Evolutionary conservation across 1,140 invertebrate genomes (phyloP).

Genomic region (Cataglyphis hispanica): DNA sequence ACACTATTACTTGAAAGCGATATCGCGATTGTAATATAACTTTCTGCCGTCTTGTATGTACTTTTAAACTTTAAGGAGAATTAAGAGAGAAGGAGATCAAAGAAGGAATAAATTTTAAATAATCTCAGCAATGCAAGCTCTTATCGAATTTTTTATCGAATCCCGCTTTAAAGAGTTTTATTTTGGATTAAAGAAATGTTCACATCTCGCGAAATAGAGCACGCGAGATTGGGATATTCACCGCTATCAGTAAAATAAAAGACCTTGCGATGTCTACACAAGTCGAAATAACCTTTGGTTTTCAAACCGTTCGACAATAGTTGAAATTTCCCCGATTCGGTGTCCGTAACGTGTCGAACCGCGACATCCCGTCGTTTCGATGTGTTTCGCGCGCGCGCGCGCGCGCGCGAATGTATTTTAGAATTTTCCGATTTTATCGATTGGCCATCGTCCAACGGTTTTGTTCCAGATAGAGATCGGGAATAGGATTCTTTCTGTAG

Average conservation of each 20-base stretch:
- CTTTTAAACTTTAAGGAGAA: background rate
- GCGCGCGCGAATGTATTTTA: background rate
- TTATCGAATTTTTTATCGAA: too few species aligned
- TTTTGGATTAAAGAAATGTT: background rate
- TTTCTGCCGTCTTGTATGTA: background rate
- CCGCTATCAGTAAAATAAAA: background rate
- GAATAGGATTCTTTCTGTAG: background rate
- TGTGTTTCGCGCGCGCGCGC: background rate
- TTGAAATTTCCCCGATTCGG: background rate
- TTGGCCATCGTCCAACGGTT: background rate
- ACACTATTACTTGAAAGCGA: background rate
- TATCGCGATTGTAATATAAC: background rate
- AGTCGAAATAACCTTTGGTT: conserved; percentile 3
- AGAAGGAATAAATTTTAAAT: background rate
- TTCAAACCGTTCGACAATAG: background rate
- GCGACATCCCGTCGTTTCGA: background rate
- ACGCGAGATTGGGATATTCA: background rate
- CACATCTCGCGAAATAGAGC: background rate
- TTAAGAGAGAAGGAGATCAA: background rate
- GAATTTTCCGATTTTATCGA: conserved; percentile 9
- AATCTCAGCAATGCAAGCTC: too few species aligned
- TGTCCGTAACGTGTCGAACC: conserved; percentile 2
- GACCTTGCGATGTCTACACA: background rate
- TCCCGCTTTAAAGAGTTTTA: background rate
- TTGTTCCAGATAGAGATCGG: conserved; percentile 9